These are phyloP conservation scores for Syngnathus scovelli DNA, from an alignment of 2,113 vertebrate species.

Conservation along the genomic window DNA sequence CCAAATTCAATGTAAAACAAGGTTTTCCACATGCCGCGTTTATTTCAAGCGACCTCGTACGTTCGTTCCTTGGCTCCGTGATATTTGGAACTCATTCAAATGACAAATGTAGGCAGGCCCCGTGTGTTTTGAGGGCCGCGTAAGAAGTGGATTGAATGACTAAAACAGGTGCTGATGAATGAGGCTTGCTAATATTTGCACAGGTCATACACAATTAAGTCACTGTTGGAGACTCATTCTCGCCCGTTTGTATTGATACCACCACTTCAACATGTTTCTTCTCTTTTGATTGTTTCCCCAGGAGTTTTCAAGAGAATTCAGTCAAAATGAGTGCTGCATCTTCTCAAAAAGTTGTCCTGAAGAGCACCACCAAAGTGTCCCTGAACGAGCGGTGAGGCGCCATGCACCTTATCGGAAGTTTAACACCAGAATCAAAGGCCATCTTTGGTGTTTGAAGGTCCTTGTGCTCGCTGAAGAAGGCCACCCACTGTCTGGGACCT, in stretches of 20 bases:
- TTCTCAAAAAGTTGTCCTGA: constrained; percentile 97
- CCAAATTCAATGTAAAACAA: neutral
- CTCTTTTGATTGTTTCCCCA: constrained; percentile 2
- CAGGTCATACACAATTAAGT: no score
- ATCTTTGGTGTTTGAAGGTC: constrained; percentile 54
- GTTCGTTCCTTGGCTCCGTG: no score
- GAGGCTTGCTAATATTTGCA: neutral
- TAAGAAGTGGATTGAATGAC: neutral
- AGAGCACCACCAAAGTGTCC: constrained; percentile 99
- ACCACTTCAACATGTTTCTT: neutral
- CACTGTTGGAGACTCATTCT: neutral
- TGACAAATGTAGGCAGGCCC: neutral
- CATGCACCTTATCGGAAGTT: constrained; percentile 70
- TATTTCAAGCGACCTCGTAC: neutral
- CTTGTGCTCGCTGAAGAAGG: constrained; percentile 48
- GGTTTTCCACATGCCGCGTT: neutral
- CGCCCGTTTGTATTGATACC: neutral
- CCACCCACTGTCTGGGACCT: constrained; percentile 54
- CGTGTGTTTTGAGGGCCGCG: neutral
- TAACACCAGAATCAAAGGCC: constrained; percentile 55
- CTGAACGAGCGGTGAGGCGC: constrained; percentile 99
- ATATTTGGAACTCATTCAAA: neutral
- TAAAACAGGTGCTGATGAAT: neutral
- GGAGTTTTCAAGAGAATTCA: constrained; percentile 45
- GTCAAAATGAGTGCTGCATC: constrained; percentile 90